Percentiles rank a stretch among this genome's conserved stretches.
These are phyloP conservation scores for Germaria angustata DNA, from an alignment of 2,888 invertebrate genomes.

Conservation along the genomic window DNA sequence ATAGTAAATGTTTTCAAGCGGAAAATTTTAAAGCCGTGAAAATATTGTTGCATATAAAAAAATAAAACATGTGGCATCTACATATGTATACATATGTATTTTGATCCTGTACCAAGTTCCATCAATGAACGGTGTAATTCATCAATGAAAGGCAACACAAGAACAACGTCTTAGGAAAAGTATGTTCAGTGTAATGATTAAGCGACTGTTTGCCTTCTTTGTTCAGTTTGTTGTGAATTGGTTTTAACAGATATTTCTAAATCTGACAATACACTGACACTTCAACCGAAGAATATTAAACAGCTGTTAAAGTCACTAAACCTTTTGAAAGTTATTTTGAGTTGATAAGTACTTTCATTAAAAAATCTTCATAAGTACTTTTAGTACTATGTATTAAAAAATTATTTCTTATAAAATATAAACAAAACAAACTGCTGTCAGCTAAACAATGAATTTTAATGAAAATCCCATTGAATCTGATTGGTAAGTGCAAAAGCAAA, in stretches of 20 bases:
- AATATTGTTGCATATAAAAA: no score
- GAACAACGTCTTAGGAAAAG: no score
- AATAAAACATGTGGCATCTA: no score
- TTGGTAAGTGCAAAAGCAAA: slow-evolving; percentile 70
- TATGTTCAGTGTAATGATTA: neutral
- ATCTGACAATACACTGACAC: neutral
- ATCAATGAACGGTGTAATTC: no score
- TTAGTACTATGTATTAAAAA: slow-evolving; percentile 33
- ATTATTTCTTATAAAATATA: neutral
- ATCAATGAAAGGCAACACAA: no score
- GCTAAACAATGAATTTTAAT: slow-evolving; percentile 72
- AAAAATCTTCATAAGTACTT: slow-evolving; percentile 24
- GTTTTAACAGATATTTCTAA: neutral
- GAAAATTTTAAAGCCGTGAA: no score
- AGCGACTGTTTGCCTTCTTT: no score
- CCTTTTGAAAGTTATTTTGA: neutral
- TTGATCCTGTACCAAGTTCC: no score
- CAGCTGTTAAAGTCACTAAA: neutral
- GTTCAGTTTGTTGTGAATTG: no score
- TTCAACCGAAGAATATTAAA: neutral
- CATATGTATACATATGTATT: no score
- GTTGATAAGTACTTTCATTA: slow-evolving; percentile 56
- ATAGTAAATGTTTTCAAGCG: no score
- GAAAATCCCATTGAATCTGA: slow-evolving; percentile 76
- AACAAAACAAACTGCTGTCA: neutral